Evolutionary conservation across 2,113 vertebrate genomes (phyloP).

Genomic region (Antechinus flavipes): DNA sequence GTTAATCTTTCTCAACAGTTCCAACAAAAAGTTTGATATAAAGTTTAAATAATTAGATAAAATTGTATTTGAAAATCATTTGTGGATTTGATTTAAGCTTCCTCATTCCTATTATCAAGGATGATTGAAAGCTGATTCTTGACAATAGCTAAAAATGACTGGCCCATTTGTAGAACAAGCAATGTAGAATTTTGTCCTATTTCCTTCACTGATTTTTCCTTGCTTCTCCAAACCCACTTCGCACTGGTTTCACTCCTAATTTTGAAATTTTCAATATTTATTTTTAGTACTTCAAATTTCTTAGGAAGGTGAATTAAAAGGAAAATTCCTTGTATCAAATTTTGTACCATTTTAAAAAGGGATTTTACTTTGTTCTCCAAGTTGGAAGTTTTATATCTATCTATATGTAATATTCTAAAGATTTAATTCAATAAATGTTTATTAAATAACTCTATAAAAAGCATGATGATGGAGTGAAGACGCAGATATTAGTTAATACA

Average conservation of each 20-base stretch:
- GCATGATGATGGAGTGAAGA: not conserved
- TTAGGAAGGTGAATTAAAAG: conserved; percentile 54
- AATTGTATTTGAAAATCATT: conserved; percentile 28
- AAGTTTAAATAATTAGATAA: conserved; percentile 59
- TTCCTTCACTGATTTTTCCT: conserved; percentile 23
- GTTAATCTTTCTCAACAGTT: conserved; percentile 36
- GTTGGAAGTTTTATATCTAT: not conserved
- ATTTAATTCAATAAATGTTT: conserved; percentile 36
- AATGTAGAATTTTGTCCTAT: not conserved
- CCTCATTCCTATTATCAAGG: conserved; percentile 5
- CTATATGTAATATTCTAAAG: conserved; percentile 32
- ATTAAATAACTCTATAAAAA: conserved; percentile 32
- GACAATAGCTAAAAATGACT: not conserved
- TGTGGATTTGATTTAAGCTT: conserved; percentile 22
- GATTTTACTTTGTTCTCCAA: conserved; percentile 25
- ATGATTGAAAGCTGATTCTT: conserved; percentile 11
- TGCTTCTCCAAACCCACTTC: not conserved
- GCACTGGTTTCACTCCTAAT: conserved; percentile 53
- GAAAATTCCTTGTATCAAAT: conserved; percentile 55
- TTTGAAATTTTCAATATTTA: conserved; percentile 63
- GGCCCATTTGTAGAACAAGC: not conserved
- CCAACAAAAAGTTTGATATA: conserved; percentile 22
- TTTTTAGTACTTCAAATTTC: conserved; percentile 58
- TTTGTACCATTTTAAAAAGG: conserved; percentile 37
- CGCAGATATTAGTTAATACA: no score